phyloP scores from a whole-genome alignment of 2,888 invertebrate genomes.

The Dermolepida albohirtum region DNA sequence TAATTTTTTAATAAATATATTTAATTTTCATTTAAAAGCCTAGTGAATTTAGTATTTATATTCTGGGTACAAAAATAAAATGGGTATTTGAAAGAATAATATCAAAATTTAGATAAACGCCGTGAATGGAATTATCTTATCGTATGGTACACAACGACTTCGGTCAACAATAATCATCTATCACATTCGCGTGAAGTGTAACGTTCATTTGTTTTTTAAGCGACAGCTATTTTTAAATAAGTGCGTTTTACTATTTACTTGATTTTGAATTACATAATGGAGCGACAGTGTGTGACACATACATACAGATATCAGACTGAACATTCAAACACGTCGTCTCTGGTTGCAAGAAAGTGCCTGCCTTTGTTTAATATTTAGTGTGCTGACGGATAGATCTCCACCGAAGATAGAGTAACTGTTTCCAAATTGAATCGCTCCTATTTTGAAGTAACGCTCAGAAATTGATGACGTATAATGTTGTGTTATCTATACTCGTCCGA shows the following conservation, averaged over 20 bases:
- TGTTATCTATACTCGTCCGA: slow-evolving; percentile 6
- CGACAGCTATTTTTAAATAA: slow-evolving; percentile 29
- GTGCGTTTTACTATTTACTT: slow-evolving; percentile 21
- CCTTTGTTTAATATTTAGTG: slow-evolving; percentile 28
- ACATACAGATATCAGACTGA: not conserved
- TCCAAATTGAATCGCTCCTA: slow-evolving; percentile 10
- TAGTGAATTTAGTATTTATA: no score
- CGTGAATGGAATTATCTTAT: slow-evolving; percentile 10
- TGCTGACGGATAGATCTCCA: slow-evolving; percentile 12
- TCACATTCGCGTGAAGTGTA: slow-evolving; percentile 30
- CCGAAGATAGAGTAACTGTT: slow-evolving; percentile 11
- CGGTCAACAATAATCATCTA: slow-evolving; percentile 17
- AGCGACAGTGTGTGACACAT: slow-evolving; percentile 5
- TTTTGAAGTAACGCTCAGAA: slow-evolving; percentile 12
- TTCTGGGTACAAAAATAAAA: not conserved
- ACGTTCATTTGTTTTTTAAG: slow-evolving; percentile 28
- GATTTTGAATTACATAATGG: slow-evolving; percentile 31
- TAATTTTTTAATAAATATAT: no score
- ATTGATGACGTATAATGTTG: slow-evolving; percentile 2
- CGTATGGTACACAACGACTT: slow-evolving; percentile 3
- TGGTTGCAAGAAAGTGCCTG: slow-evolving; percentile 1
- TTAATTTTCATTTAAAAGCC: no score
- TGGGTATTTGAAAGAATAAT: not conserved
- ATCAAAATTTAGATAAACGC: not conserved
- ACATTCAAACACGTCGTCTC: slow-evolving; percentile 5